phyloP scores from a whole-genome alignment of 2,113 vertebrate genomes.

The Albula glossodonta region DNA sequence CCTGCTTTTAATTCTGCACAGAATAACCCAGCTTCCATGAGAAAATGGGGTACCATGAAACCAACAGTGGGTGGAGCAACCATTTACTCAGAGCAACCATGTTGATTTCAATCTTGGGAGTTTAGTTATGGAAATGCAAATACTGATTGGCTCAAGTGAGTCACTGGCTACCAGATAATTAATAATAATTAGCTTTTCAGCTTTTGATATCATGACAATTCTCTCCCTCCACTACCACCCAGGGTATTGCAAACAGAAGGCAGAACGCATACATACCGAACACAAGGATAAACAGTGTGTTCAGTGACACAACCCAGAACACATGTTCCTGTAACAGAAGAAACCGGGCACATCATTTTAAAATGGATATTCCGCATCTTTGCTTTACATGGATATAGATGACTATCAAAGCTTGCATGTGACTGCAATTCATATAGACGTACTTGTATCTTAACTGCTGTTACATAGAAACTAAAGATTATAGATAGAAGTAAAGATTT shows the following conservation, averaged over 20 bases:
- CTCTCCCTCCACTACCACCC: too few relatives aligned
- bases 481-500: background rate
- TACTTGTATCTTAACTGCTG: background rate
- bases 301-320: conserved; percentile 97
- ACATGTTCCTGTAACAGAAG: conserved; percentile 84
- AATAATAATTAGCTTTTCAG: too few relatives aligned
- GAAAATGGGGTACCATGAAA: too few relatives aligned
- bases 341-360: background rate
- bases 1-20: background rate
- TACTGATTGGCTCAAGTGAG: too few relatives aligned
- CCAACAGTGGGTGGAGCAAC: too few relatives aligned
- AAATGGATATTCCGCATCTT: background rate
- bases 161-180: too few relatives aligned
- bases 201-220: too few relatives aligned
- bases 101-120: too few relatives aligned
- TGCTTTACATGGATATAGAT: background rate
- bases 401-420: background rate
- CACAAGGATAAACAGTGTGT: conserved; percentile 94
- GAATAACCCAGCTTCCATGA: background rate
- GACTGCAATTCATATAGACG: background rate
- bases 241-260: background rate
- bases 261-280: conserved; percentile 79
- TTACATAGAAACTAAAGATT: background rate
- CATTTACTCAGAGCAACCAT: too few relatives aligned
- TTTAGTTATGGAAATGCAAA: too few relatives aligned